A percentile compares a stretch with the other conserved stretches of the same genome.
phyloP scores from a whole-genome alignment of 2,113 vertebrate species.

The Ophthalmolycus amberensis region DNA sequence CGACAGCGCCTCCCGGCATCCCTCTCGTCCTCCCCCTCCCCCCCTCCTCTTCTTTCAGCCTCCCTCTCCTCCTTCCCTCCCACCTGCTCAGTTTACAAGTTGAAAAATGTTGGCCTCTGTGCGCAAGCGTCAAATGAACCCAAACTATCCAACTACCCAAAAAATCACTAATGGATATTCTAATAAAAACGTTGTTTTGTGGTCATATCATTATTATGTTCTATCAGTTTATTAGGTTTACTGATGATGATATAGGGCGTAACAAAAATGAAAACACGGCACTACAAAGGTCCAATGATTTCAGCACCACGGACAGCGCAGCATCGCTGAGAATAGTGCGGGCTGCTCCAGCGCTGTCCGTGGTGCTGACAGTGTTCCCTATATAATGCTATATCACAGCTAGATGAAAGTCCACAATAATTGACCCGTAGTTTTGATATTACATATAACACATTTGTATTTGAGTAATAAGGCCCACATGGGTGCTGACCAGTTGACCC shows the following conservation, averaged over 20 bases:
- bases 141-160: too few species aligned
- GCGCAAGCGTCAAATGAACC: constrained; percentile 44
- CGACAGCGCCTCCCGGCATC: constrained; percentile 83
- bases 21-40: constrained; percentile 44
- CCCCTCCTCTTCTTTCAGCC: constrained; percentile 56
- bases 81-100: constrained; percentile 90
- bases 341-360: not conserved
- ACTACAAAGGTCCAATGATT: not conserved
- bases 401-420: not conserved
- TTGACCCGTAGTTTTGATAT: not conserved
- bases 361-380: not conserved
- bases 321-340: not conserved
- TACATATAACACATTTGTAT: not conserved
- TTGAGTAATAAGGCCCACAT: not conserved
- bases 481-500: constrained; percentile 26
- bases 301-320: constrained; percentile 39
- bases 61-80: constrained; percentile 65
- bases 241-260: not conserved
- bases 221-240: not conserved
- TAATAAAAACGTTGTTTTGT: not conserved
- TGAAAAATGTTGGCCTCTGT: constrained; percentile 50
- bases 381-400: not conserved
- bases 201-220: not conserved
- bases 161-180: not conserved
- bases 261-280: not conserved